Evolutionary conservation across 2,113 vertebrate genomes (phyloP).

Genomic region (Sminthopsis crassicaudata): DNA sequence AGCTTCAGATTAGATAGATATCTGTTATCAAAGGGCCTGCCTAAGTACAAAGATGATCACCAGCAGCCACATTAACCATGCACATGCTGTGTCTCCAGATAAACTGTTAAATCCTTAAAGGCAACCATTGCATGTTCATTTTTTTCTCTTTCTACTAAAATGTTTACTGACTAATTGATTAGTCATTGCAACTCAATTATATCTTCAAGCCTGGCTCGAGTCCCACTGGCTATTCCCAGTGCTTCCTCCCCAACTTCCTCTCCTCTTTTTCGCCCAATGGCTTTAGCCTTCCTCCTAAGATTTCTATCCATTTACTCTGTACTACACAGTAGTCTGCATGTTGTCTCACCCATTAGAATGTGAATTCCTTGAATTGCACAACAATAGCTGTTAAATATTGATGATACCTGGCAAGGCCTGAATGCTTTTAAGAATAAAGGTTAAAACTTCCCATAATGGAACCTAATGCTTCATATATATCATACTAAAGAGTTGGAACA

Average conservation of each 20-base stretch:
- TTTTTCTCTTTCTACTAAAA: background rate
- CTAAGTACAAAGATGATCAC: too few relatives aligned
- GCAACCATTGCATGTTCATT: background rate
- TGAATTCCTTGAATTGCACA: constrained; percentile 87
- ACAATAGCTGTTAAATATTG: constrained; percentile 99
- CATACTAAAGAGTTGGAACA: constrained; percentile 89
- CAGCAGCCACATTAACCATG: background rate
- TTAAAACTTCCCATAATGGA: constrained; percentile 92
- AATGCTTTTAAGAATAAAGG: constrained; percentile 88
- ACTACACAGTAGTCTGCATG: background rate
- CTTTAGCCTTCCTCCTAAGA: background rate
- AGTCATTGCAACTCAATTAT: background rate
- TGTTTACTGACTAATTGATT: background rate
- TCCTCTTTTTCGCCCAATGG: background rate
- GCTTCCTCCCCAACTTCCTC: too few relatives aligned
- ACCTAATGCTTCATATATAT: constrained; percentile 92
- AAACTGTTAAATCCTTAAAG: background rate
- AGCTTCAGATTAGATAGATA: too few relatives aligned
- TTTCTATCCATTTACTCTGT: background rate
- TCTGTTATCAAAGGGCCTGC: too few relatives aligned
- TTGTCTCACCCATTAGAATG: background rate
- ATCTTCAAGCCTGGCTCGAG: background rate
- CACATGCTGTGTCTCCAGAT: background rate
- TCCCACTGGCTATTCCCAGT: background rate
- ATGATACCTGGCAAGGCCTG: constrained; percentile 93